These are phyloP conservation scores for Peucedramus taeniatus DNA, from an alignment of 2,113 vertebrate species.

Conservation along the genomic window DNA sequence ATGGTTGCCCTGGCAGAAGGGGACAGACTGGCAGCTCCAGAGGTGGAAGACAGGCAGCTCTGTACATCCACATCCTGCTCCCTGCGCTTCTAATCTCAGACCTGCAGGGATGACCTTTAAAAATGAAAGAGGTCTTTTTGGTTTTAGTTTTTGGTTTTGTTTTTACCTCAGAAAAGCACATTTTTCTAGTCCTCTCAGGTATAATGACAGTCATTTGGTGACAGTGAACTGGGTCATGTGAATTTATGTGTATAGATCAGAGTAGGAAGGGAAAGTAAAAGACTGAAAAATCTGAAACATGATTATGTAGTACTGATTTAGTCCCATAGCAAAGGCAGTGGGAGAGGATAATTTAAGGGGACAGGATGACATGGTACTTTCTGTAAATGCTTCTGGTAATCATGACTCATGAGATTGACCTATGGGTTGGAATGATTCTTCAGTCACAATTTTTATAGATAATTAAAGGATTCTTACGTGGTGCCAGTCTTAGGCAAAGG, in stretches of 20 bases:
- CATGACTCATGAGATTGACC: neutral
- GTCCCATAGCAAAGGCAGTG: neutral
- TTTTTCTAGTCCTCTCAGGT: neutral
- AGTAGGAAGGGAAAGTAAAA: neutral
- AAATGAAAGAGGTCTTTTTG: neutral
- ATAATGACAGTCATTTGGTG: neutral
- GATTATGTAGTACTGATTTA: neutral
- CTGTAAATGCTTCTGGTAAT: neutral
- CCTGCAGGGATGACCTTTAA: conserved; percentile 8
- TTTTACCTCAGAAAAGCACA: neutral
- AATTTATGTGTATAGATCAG: neutral
- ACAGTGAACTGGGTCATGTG: neutral
- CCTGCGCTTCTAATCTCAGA: neutral
- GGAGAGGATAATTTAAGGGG: neutral
- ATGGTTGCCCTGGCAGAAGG: neutral
- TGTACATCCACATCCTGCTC: neutral
- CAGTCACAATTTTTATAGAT: neutral
- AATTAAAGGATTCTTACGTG: neutral
- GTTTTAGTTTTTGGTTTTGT: neutral
- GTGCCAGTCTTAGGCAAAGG: neutral
- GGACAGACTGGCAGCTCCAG: neutral
- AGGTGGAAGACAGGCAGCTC: neutral
- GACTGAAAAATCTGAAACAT: neutral
- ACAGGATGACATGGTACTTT: neutral
- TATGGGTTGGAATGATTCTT: neutral